These are phyloP conservation scores for Drosophila melanica DNA, from an alignment of 1,140 invertebrate genomes.

Conservation along the genomic window DNA sequence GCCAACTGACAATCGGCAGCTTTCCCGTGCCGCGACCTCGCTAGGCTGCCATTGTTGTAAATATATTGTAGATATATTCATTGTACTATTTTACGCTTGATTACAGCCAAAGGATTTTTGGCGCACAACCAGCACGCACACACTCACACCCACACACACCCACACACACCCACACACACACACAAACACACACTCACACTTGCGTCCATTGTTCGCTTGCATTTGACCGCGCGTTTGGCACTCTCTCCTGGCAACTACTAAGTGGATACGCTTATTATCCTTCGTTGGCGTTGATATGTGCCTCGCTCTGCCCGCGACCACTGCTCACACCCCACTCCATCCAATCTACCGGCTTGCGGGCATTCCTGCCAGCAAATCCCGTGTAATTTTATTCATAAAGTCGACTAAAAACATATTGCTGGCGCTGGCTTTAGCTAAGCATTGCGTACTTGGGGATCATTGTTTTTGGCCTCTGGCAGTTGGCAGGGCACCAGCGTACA, in stretches of 20 bases:
- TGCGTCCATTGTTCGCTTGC: constrained; percentile 59
- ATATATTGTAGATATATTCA: constrained; percentile 82
- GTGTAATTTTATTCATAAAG: constrained; percentile 80
- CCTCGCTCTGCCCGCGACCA: neutral
- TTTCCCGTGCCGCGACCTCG: constrained; percentile 38
- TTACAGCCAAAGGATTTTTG: constrained; percentile 77
- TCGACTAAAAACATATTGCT: constrained; percentile 65
- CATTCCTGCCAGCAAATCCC: constrained; percentile 24
- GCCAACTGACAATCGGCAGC: constrained; percentile 68
- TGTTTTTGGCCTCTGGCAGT: constrained; percentile 52
- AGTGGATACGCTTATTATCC: constrained; percentile 82
- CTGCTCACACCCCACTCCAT: neutral
- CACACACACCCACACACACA: constrained; percentile 12
- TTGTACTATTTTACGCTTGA: constrained; percentile 82
- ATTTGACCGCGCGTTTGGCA: constrained; percentile 79
- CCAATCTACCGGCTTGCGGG: neutral
- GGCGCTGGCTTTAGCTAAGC: constrained; percentile 35
- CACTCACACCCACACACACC: constrained; percentile 6
- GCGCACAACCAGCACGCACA: constrained; percentile 46
- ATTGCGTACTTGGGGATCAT: constrained; percentile 23
- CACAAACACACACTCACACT: constrained; percentile 11
- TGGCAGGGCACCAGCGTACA: constrained; percentile 53
- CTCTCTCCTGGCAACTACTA: constrained; percentile 78
- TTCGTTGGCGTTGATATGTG: constrained; percentile 74
- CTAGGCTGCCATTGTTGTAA: constrained; percentile 62